Conservation (phyloP, 1,140 invertebrate genomes). For the Centruroides sculpturatus region DNA sequence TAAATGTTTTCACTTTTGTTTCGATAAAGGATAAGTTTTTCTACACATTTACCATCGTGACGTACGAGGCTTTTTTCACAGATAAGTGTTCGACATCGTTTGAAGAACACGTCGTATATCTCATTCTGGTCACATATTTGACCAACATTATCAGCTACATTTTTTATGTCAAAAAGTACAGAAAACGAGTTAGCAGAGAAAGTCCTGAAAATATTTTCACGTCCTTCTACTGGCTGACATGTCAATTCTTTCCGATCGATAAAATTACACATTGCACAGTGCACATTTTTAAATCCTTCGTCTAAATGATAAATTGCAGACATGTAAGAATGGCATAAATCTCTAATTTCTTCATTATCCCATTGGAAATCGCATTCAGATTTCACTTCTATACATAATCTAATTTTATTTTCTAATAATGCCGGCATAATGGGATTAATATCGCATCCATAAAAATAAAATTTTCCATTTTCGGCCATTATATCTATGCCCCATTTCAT, state of each 20-base stretch:
- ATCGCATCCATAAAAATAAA: conserved; percentile 8
- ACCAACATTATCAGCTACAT: conserved; percentile 27
- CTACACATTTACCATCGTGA: not conserved
- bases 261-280: conserved; percentile 40
- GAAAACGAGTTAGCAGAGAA: conserved; percentile 35
- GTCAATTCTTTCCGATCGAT: conserved; percentile 25
- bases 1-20: not conserved
- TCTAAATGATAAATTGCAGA: not conserved
- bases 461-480: not conserved
- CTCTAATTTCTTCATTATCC: not conserved
- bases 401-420: conserved; percentile 1
- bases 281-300: conserved; percentile 31
- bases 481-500: conserved; percentile 11
- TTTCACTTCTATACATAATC: conserved; percentile 3
- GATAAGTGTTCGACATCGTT: conserved; percentile 31
- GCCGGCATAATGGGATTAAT: conserved; percentile 6
- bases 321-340: conserved; percentile 10
- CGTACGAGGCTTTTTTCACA: conserved; percentile 16
- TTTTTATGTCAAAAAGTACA: conserved; percentile 35
- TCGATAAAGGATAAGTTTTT: not conserved
- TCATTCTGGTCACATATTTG: conserved; percentile 22
- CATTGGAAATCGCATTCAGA: not conserved
- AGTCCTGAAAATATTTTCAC: conserved; percentile 20
- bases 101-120: conserved; percentile 39
- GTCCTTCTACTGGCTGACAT: conserved; percentile 21